These are phyloP conservation scores for Ardeotis arabs DNA, from an alignment of 2,113 vertebrate genomes.

Conservation along the genomic window DNA sequence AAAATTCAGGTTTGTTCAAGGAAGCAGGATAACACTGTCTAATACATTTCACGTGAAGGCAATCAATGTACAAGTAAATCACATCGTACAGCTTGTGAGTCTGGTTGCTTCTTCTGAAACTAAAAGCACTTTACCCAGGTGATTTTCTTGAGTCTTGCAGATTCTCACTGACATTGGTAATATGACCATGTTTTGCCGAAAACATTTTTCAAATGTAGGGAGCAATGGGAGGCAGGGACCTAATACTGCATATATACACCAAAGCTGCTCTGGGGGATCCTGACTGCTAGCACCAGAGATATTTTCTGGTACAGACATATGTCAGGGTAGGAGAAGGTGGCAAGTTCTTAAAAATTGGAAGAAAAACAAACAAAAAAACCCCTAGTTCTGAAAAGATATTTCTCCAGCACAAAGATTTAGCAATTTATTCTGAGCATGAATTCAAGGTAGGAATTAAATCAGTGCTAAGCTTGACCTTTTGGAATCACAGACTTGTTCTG, in stretches of 20 bases:
- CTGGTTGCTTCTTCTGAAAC: neutral
- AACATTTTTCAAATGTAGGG: neutral
- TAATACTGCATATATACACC: neutral
- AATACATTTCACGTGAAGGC: neutral
- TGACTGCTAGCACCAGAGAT: neutral
- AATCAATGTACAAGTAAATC: neutral
- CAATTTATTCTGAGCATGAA: neutral
- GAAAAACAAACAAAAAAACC: too few species aligned
- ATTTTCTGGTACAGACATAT: neutral
- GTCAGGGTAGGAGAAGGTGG: neutral
- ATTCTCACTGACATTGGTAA: neutral
- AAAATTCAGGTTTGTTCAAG: neutral
- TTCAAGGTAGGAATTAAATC: neutral
- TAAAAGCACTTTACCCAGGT: neutral
- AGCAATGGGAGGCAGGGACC: neutral
- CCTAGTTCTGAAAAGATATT: neutral
- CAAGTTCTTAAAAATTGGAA: accelerated
- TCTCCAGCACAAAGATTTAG: neutral
- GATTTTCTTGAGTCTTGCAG: neutral
- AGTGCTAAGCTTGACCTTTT: neutral
- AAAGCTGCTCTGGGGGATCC: neutral
- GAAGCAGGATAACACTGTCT: neutral
- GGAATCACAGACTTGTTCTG: neutral
- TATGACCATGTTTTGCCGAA: neutral
- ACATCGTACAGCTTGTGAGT: neutral